These are phyloP conservation scores for Camelus dromedarius DNA, from an alignment of 2,113 vertebrate species.

Conservation along the genomic window DNA sequence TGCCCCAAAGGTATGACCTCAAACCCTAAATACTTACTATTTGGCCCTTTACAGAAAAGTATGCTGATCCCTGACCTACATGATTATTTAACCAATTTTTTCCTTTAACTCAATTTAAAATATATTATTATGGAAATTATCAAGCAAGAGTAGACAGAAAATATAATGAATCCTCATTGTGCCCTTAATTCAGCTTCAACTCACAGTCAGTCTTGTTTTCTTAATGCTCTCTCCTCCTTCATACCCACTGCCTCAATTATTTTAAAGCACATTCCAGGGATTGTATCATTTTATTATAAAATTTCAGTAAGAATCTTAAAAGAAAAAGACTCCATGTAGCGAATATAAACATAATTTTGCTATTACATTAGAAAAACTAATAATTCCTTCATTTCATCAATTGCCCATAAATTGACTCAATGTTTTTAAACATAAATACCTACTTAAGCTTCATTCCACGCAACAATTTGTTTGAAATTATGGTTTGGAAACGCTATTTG, in stretches of 20 bases:
- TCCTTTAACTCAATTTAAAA: background rate
- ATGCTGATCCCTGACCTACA: background rate
- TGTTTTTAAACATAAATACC: slow-evolving; percentile 46
- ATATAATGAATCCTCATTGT: background rate
- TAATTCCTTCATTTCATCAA: slow-evolving; percentile 28
- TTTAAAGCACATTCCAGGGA: background rate
- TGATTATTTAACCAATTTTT: slow-evolving; percentile 24
- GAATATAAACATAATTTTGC: slow-evolving; percentile 1
- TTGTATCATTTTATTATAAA: background rate
- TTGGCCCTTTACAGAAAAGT: background rate
- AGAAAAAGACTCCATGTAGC: background rate
- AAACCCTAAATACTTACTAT: background rate
- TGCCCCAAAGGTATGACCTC: background rate
- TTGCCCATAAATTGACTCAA: background rate
- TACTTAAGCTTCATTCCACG: background rate
- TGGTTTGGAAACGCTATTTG: background rate
- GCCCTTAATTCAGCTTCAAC: background rate
- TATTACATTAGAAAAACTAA: background rate
- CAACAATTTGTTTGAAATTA: slow-evolving; percentile 22
- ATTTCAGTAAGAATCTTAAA: background rate
- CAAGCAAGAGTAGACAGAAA: background rate
- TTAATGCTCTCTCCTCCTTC: background rate
- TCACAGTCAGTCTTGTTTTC: background rate
- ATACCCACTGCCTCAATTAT: background rate
- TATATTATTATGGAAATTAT: slow-evolving; percentile 2